Evolutionary conservation across 2,888 invertebrate genomes (phyloP), one percentile per base, ranked within the genome.

Genomic region (Adelphocoris suturalis): DNA sequence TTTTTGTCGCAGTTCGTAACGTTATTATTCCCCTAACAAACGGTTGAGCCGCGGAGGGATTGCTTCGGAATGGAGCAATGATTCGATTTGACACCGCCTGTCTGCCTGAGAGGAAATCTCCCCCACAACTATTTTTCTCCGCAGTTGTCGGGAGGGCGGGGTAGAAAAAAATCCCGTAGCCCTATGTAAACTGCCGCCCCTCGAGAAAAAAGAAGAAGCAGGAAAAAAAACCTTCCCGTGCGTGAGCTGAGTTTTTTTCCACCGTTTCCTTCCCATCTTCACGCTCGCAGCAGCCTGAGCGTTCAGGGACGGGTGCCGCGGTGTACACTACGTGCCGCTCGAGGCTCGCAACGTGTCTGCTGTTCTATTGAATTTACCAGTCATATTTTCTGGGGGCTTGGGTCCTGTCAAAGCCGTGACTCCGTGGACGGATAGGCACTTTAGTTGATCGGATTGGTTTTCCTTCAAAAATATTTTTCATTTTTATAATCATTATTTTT

Each of bases 31-130:
- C 52, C 52, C 52, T 52, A 12, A 52, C 52, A 16, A 52, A n/a
- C 19, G 61, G n/a, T n/a, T 61, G 19, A 61, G 61, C 16, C 37
- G 37, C 37, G 37, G 37, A 37, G 68, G 68, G 23, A 68, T 68
- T 23, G 19, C 12, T 27, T 27, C 27, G 68, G 68, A 68, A 68
- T 68, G 68, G 68, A 68, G 68, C 68, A 68, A 68, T 68, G 68
- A 68, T 68, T 68, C 68, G 68, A 68, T 68, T 68, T 68, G 68
- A 68, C 68, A 68, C 68, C 68, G 68, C 68, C 23, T 23, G 68
- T 23, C 23, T 68, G 68, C 68, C 68, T 68, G 68, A 23, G 68
- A 61, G 68, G 23, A 19, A 68, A 23, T 19, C 68, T 68, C 23
- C 68, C 27, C 37, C 13, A 0, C 68, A 68, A 68, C 68, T 68